Evolutionary conservation across 2,113 vertebrate genomes (phyloP), one percentile per base, ranked within the genome.

Genomic region (Atrichornis clamosus): DNA sequence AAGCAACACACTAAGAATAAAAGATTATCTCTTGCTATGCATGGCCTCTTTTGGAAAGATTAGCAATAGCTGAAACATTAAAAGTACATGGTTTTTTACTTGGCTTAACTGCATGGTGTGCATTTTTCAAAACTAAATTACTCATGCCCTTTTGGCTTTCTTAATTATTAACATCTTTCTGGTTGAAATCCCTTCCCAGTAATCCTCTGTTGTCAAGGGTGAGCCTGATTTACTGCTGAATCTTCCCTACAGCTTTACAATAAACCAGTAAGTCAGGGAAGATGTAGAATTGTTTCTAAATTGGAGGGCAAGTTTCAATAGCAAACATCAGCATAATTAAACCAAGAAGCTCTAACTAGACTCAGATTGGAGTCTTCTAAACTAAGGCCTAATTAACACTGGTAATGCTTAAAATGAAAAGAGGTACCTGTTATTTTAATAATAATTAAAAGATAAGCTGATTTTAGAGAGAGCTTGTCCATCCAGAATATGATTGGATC

Each of bases 161-260:
- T 97, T 97, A 98, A 97, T 97, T 97, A 97, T 96, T 97, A 97
- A 97, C 96, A 93, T 95, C 73, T 91, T 97, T 93, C 88, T 77
- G 86, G 72, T 95, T 93, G 75, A 95, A 93, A 91, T 93, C 90
- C 32, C 26, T 90, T 95, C 55, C 80, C 60, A 93, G 80, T 89
- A 80, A 78, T 89, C 84, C 80, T 50, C 37, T 68, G 52, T 92
- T 92, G 80, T 87, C 95, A 90, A 72, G 86, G 65, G 44, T 82
- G 59, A 95, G 56, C 67, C 84, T 95, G 84, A 96, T 90, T 95
- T 93, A 89, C 49, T 87, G 76, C 87, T 84, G 60, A 73, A 70
- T 86, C 58, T 95, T 95, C 90, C 77, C 79, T 85, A 44, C 69
- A 78, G 41, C 78, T 86, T 87, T 93, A 59, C 69, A 47, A 41